A percentile compares a stretch with the other conserved stretches of the same genome.
These are phyloP conservation scores for Drosophila multiciliata DNA, from an alignment of 2,888 invertebrate genomes.

Conservation along the genomic window DNA sequence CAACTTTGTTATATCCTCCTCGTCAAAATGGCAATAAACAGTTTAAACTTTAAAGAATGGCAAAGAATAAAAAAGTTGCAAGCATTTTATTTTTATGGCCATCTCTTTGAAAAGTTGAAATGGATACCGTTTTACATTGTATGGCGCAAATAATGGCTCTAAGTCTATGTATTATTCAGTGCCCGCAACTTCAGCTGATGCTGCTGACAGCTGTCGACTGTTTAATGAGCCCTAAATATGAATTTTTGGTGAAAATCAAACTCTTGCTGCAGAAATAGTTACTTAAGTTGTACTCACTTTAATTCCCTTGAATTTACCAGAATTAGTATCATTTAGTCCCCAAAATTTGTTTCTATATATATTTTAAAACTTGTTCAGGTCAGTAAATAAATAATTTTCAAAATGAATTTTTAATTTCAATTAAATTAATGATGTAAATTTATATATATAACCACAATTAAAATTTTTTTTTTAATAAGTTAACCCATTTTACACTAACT, in stretches of 20 bases:
- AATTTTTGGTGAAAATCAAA: not conserved
- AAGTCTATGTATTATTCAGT: conserved; percentile 37
- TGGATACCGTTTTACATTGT: conserved; percentile 25
- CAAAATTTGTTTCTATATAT: not conserved
- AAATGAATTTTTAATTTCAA: not conserved
- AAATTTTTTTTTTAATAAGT: not conserved
- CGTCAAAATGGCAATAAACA: conserved; percentile 21
- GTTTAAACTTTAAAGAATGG: conserved; percentile 16
- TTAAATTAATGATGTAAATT: not conserved
- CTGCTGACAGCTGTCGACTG: conserved; percentile 19
- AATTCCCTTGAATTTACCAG: not conserved
- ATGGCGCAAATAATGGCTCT: conserved; percentile 9
- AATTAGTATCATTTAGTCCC: not conserved
- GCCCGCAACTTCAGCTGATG: conserved; percentile 6
- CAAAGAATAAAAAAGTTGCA: conserved; percentile 28
- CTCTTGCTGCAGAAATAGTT: not conserved
- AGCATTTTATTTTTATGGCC: conserved; percentile 43
- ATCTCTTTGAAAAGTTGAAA: conserved; percentile 29
- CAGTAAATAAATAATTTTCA: not conserved
- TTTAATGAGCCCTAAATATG: conserved; percentile 16
- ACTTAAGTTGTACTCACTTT: not conserved
- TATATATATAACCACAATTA: not conserved
- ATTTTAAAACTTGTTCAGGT: not conserved
- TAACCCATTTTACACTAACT: not conserved
- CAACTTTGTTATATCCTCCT: not conserved